Conservation (phyloP, 2,113 vertebrate genomes). For the Notechis scutatus region DNA sequence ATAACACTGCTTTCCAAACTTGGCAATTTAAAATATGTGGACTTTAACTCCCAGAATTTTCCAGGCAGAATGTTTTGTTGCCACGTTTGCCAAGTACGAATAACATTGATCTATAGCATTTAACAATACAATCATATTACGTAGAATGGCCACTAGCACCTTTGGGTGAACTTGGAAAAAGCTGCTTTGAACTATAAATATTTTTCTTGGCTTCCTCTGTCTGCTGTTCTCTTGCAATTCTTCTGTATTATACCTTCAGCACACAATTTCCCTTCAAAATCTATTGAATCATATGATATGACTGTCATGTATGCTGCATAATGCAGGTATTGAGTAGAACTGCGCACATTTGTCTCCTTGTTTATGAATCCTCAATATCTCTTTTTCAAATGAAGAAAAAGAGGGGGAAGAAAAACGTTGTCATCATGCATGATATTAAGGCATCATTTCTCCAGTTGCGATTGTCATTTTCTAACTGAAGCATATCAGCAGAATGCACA, state of each 20-base stretch:
- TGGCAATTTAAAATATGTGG: not conserved
- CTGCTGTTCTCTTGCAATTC: not conserved
- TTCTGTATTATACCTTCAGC: not conserved
- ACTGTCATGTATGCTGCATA: not conserved
- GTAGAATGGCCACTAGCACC: not conserved
- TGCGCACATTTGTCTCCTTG: not conserved
- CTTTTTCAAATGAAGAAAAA: constrained; percentile 16
- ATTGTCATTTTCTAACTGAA: constrained; percentile 13
- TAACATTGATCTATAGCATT: not conserved
- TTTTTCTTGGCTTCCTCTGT: not conserved
- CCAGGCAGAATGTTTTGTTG: not conserved
- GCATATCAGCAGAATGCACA: not conserved
- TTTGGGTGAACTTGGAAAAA: not conserved
- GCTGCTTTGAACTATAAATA: not conserved
- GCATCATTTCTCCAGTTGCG: not conserved
- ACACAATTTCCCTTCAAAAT: not conserved
- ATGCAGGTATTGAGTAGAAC: not conserved
- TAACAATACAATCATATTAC: not conserved
- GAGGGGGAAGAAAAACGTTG: not conserved
- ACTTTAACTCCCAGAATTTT: not conserved
- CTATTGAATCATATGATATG: not conserved
- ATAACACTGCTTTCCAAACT: not conserved
- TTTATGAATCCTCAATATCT: constrained; percentile 14
- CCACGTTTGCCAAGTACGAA: not conserved
- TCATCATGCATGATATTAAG: not conserved